Evolutionary conservation across 2,113 vertebrate genomes (phyloP), one percentile per base, ranked within the genome.

Genomic region (Hemiprocne comata): DNA sequence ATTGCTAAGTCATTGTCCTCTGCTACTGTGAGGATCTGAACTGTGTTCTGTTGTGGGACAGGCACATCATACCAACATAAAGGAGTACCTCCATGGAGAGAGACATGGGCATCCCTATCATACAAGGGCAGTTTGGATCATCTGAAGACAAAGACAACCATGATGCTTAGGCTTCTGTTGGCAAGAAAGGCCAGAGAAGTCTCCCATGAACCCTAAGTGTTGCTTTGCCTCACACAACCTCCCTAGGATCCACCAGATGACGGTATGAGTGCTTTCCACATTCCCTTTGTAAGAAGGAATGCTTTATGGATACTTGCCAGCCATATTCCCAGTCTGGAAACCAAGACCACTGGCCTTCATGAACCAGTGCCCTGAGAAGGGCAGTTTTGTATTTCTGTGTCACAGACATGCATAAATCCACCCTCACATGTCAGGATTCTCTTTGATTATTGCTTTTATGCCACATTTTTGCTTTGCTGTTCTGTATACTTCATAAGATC

Each of bases 1-100:
- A n/a, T 64, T 72, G 28, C 17, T 53, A 42, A 31, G 8, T 60
- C 34, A 60, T 51, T 58, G 62, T 64, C 34, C n/a, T 83, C n/a
- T 89, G 48, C 38, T 76, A 10, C 31, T 53, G 31, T 17, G 48
- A 83, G 40, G 61, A 25, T 85, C 42, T 58, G 38, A 87, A 50
- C 33, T 34, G 26, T 71, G 50, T 38, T 61, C 66, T 75, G 12
- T 16, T 55, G 17, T 26, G 57, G 67, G 38, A 90, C 28, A 79
- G 42, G 19, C 14, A 13, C 36, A 54, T 73, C n/a, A 13, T 31
- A 21, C 20, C 8, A 31, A 38, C 2, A 2, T 36, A 20, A 21
- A 11, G 4, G n/a, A 72, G 17, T 29, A 25, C 14, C n/a, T 76
- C 54, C 0, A 0, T 11, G 51, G 40, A 77, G 50, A 20, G 8